A percentile compares a stretch with the other conserved stretches of the same genome.
These are phyloP conservation scores for Numida meleagris DNA, from an alignment of 2,113 vertebrate species.

Conservation along the genomic window DNA sequence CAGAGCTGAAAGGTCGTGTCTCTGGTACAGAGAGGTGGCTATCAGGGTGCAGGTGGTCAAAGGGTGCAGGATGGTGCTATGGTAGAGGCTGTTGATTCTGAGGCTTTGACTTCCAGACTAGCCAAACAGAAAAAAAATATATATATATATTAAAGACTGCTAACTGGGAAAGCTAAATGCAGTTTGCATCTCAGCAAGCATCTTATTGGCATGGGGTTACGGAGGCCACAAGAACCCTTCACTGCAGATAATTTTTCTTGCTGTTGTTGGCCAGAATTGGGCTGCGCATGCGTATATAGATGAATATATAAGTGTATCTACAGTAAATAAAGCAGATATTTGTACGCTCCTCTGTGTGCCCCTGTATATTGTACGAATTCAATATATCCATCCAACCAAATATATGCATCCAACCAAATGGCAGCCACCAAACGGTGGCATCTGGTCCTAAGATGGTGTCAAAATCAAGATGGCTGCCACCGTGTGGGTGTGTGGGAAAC, in stretches of 20 bases:
- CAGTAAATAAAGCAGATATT: not conserved
- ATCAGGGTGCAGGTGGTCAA: not conserved
- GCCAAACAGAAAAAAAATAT: not conserved
- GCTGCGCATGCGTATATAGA: not conserved
- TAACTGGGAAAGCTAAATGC: not conserved
- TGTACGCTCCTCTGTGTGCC: not conserved
- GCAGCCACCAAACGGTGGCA: rapidly evolving
- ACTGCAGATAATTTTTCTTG: not conserved
- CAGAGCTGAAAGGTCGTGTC: not conserved
- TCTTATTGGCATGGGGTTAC: not conserved
- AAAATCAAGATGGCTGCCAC: not conserved
- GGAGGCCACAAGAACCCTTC: not conserved
- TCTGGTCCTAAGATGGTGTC: not conserved
- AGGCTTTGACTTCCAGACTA: not conserved
- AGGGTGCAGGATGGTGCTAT: not conserved
- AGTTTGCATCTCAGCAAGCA: not conserved
- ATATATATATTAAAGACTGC: not conserved
- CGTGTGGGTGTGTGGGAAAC: no score
- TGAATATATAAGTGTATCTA: not conserved
- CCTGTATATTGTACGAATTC: not conserved
- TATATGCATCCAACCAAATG: rapidly evolving
- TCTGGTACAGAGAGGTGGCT: not conserved
- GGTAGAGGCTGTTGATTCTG: not conserved
- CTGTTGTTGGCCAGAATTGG: not conserved
- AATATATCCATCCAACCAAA: no score